A percentile compares a stretch with the other conserved stretches of the same genome.
phyloP scores from a whole-genome alignment of 2,113 vertebrate genomes.

The Zonotrichia leucophrys region DNA sequence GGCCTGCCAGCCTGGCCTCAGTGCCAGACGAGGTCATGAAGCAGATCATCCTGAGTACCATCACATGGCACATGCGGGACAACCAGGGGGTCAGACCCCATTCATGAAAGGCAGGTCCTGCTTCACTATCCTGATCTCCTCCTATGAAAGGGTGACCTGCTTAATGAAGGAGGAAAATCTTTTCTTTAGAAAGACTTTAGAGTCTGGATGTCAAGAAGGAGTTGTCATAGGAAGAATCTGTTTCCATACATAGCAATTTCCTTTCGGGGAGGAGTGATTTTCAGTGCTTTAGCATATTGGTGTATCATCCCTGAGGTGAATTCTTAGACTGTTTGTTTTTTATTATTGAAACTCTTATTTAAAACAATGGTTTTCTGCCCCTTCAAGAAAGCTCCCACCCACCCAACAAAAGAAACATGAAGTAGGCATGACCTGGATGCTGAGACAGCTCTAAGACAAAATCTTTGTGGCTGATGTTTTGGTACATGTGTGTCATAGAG shows the following conservation, averaged over 20 bases:
- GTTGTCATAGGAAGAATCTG: neutral
- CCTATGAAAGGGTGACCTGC: neutral
- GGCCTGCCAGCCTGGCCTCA: neutral
- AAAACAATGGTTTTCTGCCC: neutral
- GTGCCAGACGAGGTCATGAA: neutral
- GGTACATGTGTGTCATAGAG: neutral
- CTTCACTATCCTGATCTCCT: neutral
- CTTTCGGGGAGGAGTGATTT: neutral
- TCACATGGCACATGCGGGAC: neutral
- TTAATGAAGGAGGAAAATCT: neutral
- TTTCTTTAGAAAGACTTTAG: neutral
- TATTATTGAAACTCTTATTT: neutral
- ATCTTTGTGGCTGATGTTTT: neutral
- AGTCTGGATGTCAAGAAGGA: neutral
- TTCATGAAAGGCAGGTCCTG: neutral
- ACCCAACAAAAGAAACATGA: neutral
- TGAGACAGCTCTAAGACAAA: neutral
- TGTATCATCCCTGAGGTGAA: neutral
- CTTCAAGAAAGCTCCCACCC: neutral
- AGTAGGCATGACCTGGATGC: neutral
- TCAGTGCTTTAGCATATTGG: neutral
- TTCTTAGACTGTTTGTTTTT: neutral
- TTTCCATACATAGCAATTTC: neutral
- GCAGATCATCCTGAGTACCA: neutral
- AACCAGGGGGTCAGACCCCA: neutral